These are phyloP conservation scores for Sthenelais limicola DNA, from an alignment of 2,888 invertebrate species.

Conservation along the genomic window DNA sequence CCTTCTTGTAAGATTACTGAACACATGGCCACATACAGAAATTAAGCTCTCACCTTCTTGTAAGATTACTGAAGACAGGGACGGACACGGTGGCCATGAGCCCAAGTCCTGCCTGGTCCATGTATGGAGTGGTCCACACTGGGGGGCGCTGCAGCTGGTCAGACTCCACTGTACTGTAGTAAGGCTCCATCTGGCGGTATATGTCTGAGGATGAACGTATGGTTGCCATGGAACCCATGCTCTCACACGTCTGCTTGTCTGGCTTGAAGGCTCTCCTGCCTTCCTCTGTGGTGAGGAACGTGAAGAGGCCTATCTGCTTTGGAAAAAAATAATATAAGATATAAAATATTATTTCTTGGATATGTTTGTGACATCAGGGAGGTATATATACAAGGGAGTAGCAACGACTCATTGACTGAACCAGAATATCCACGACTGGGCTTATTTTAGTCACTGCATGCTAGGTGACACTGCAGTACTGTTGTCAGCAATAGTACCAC, in stretches of 20 bases:
- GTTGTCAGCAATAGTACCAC: too few species aligned
- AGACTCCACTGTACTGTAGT: slow-evolving; percentile 43
- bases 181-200: slow-evolving; percentile 49
- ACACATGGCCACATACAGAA: slow-evolving; percentile 44
- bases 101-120: slow-evolving; percentile 44
- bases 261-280: slow-evolving; percentile 16
- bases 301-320: slow-evolving; percentile 44
- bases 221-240: slow-evolving; percentile 45
- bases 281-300: slow-evolving; percentile 44
- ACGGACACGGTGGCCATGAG: slow-evolving; percentile 43
- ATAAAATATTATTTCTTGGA: too few species aligned
- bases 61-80: slow-evolving; percentile 46
- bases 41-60: slow-evolving; percentile 41
- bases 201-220: slow-evolving; percentile 31
- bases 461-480: too few species aligned
- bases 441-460: too few species aligned
- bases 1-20: slow-evolving; percentile 43
- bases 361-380: too few species aligned
- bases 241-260: slow-evolving; percentile 45
- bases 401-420: too few species aligned
- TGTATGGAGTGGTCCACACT: slow-evolving; percentile 47
- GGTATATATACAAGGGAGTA: too few species aligned
- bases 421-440: too few species aligned
- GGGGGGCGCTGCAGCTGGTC: slow-evolving; percentile 2
- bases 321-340: too few species aligned